Evolutionary conservation across 2,113 vertebrate genomes (phyloP).

Genomic region (Podilymbus podiceps): DNA sequence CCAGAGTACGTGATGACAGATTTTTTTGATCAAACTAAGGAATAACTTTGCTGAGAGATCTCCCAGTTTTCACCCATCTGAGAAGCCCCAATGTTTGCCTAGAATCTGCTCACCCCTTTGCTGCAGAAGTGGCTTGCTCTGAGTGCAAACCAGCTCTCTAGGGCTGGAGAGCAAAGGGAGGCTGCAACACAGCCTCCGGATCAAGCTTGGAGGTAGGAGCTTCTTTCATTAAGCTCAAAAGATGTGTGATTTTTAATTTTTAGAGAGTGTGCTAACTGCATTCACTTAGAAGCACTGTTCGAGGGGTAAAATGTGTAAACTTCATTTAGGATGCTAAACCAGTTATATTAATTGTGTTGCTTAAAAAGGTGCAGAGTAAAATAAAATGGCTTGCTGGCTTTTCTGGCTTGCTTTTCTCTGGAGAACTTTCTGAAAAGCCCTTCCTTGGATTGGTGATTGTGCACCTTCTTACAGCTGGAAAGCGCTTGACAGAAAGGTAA

Average conservation of each 20-base stretch:
- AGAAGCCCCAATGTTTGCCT: slow-evolving; percentile 17
- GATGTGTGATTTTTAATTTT: neutral
- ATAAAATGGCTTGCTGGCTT: neutral
- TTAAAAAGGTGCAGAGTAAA: neutral
- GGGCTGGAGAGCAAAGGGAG: neutral
- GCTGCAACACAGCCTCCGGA: neutral
- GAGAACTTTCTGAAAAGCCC: neutral
- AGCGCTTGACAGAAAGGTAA: neutral
- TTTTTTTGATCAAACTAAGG: slow-evolving; percentile 7
- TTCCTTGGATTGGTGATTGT: neutral
- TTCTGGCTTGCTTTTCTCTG: neutral
- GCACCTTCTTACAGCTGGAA: neutral
- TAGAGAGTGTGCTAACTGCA: neutral
- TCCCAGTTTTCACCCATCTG: slow-evolving; percentile 26
- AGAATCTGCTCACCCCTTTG: neutral
- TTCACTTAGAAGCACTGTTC: neutral
- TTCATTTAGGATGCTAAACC: neutral
- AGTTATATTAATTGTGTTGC: neutral
- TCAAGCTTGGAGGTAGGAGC: neutral
- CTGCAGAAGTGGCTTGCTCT: neutral
- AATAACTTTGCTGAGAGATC: slow-evolving; percentile 8
- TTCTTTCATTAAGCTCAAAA: neutral
- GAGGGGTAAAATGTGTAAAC: neutral
- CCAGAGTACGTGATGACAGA: slow-evolving; percentile 39
- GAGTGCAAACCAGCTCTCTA: neutral